Evolutionary conservation across 2,797 vertebrate species (phyloP).

Genomic region (Liparis tanakae): DNA sequence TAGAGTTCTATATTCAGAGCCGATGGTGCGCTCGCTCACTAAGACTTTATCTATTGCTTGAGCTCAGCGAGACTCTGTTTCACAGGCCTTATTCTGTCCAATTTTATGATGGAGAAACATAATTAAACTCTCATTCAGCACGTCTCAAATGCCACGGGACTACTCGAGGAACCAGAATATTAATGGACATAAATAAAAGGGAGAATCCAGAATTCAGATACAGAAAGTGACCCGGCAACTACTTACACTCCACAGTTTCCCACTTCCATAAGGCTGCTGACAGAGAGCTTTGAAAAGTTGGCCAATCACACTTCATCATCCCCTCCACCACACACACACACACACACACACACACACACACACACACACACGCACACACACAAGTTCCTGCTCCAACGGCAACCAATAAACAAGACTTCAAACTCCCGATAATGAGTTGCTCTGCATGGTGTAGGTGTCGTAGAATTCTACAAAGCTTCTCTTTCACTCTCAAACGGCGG

Average conservation of each 20-base stretch:
- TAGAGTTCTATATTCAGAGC: slow-evolving; percentile 23
- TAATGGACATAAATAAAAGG: slow-evolving; percentile 59
- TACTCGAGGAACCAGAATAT: slow-evolving; percentile 43
- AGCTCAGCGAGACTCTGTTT: slow-evolving; percentile 30
- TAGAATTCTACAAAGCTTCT: slow-evolving; percentile 66
- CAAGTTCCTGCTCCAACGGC: slow-evolving; percentile 17
- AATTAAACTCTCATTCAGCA: slow-evolving; percentile 60
- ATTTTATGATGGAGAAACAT: slow-evolving; percentile 57
- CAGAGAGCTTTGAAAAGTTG: slow-evolving; percentile 50
- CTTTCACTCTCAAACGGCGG: slow-evolving; percentile 56
- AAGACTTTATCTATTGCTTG: slow-evolving; percentile 23
- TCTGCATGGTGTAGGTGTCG: slow-evolving; percentile 50
- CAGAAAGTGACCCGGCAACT: not conserved
- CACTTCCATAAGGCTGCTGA: slow-evolving; percentile 46
- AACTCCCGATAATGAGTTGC: slow-evolving; percentile 52
- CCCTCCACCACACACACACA: too few relatives aligned
- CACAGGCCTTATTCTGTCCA: slow-evolving; percentile 38
- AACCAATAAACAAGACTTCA: slow-evolving; percentile 62
- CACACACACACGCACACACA: not conserved
- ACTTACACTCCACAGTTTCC: slow-evolving; percentile 33
- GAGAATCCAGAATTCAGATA: slow-evolving; percentile 37
- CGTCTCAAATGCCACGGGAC: slow-evolving; percentile 59
- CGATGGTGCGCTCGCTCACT: slow-evolving; percentile 30
- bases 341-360: not conserved
- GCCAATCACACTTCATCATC: slow-evolving; percentile 6